phyloP scores from a whole-genome alignment of 2,113 vertebrate genomes.

The Synchiropus splendidus region DNA sequence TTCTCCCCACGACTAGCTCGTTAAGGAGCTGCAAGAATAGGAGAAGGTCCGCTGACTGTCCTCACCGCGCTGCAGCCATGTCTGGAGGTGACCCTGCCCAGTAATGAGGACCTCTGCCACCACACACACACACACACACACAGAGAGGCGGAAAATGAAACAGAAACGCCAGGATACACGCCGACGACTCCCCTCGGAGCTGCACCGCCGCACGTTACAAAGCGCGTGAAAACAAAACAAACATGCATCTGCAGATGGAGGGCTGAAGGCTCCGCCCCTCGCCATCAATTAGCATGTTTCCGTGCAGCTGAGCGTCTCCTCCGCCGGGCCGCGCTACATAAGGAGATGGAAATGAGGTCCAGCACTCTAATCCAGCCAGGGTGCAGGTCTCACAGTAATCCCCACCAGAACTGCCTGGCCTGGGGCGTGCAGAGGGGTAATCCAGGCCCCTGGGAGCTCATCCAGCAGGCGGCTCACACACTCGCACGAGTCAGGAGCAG shows the following conservation, averaged over 20 bases:
- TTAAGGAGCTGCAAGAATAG: slow-evolving; percentile 63
- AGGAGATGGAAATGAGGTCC: slow-evolving; percentile 63
- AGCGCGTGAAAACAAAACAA: too few species aligned
- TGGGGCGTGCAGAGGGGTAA: slow-evolving; percentile 67
- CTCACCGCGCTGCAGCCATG: slow-evolving; percentile 45
- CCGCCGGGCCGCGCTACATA: slow-evolving; percentile 59
- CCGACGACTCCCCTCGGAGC: too few species aligned
- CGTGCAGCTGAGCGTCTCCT: slow-evolving; percentile 64
- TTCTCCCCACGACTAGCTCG: slow-evolving; percentile 59
- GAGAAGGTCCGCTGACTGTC: slow-evolving; percentile 62
- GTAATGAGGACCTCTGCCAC: slow-evolving; percentile 58
- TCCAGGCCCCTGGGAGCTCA: slow-evolving; percentile 61
- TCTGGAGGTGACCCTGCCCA: slow-evolving; percentile 48
- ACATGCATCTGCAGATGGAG: not conserved
- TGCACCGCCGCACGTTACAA: too few species aligned
- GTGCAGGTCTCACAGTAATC: slow-evolving; percentile 67
- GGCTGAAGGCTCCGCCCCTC: slow-evolving; percentile 32
- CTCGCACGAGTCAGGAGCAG: slow-evolving; percentile 7
- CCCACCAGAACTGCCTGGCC: slow-evolving; percentile 65
- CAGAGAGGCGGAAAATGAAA: slow-evolving; percentile 3
- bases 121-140: slow-evolving; percentile 8
- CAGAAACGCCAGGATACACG: not conserved
- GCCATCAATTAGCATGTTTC: slow-evolving; percentile 66
- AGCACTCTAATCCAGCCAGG: slow-evolving; percentile 64
- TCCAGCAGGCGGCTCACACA: slow-evolving; percentile 33